Base-by-base conservation (phyloP, 2,797 vertebrate genomes). In the Anguilla megastoma region DNA sequence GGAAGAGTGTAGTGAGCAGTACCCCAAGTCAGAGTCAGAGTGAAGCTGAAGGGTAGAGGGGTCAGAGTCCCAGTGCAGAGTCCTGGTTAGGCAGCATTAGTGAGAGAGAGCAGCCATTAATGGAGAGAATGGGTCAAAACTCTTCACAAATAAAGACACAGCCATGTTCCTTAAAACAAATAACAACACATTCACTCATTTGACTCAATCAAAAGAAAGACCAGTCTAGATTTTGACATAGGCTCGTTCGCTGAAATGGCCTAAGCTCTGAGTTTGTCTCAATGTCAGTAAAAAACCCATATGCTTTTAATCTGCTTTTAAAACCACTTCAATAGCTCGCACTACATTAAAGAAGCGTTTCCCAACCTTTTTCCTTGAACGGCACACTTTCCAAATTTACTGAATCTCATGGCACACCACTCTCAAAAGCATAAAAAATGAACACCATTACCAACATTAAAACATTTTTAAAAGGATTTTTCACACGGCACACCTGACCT, bases 21-120 rank as follows among this genome's bases (percentile, higher is more conserved):
- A 99, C 99, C 99, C 98, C 97, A 99, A 96, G 96, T 99, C 98
- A 97, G 98, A 98, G 97, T 99, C 98, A 97, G 98, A 99, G 97
- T 99, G 98, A 92, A 99, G 99, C 96, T 99, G 99, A 95, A 99
- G 98, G 97, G 98, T 98, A 94, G 98, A 99, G 91, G 98, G 98
- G 96, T 99, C 99, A 97, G 99, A 98, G 95, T 99, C 99, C 98
- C 98, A 99, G 93, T 99, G 98, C 96, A 99, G 98, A 96, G 98
- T 99, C 98, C 99, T 99, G 97, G 95, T 95, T 94, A 97, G 94
- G 95, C 95, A 97, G 97, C 96, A 95, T 97, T 98, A 98, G 97
- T 96, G 93, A 96, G 95, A 96, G 95, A 96, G 95, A 95, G 90
- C 89, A 92, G 92, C 87, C 85, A 92, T 91, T 87, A 90, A 91